These are phyloP conservation scores for Archocentrus centrarchus DNA, from an alignment of 2,113 vertebrate genomes.

Conservation along the genomic window DNA sequence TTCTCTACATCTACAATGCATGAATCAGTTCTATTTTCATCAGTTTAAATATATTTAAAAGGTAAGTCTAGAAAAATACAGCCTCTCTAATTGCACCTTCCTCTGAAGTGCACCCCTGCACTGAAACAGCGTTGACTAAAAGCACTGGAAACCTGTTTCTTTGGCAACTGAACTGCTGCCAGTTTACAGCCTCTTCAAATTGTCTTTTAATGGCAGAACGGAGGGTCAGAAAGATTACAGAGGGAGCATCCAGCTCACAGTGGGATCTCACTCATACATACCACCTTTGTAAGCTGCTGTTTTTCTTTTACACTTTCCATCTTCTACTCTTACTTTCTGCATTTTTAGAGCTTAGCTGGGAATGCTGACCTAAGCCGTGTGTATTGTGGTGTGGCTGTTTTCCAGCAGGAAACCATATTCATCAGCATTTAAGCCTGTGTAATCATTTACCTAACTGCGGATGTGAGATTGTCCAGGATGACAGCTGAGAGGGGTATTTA, in stretches of 20 bases:
- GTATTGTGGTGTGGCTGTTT: conserved; percentile 25
- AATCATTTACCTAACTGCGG: conserved; percentile 64
- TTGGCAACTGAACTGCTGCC: conserved; percentile 25
- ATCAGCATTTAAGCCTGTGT: conserved; percentile 56
- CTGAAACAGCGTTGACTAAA: conserved; percentile 13
- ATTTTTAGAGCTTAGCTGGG: conserved; percentile 28
- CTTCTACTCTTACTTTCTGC: neutral
- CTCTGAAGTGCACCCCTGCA: conserved; percentile 3
- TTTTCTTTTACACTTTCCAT: conserved; percentile 6
- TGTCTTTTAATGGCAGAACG: conserved; percentile 11
- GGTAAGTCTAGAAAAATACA: neutral
- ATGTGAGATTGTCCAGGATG: conserved; percentile 14
- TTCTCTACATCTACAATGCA: neutral
- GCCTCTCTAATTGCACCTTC: conserved; percentile 14
- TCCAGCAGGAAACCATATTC: conserved; percentile 37
- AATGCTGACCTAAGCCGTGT: conserved; percentile 61
- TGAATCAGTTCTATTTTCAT: neutral
- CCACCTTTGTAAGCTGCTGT: neutral
- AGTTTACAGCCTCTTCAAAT: conserved; percentile 25
- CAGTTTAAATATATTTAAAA: neutral
- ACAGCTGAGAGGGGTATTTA: neutral
- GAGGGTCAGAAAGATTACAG: conserved; percentile 13
- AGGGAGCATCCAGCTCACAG: neutral
- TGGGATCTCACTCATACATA: neutral
- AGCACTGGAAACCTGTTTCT: conserved; percentile 48